Conservation (phyloP, 2,888 invertebrate species). For the Sinopyrophorus schimmeli region DNA sequence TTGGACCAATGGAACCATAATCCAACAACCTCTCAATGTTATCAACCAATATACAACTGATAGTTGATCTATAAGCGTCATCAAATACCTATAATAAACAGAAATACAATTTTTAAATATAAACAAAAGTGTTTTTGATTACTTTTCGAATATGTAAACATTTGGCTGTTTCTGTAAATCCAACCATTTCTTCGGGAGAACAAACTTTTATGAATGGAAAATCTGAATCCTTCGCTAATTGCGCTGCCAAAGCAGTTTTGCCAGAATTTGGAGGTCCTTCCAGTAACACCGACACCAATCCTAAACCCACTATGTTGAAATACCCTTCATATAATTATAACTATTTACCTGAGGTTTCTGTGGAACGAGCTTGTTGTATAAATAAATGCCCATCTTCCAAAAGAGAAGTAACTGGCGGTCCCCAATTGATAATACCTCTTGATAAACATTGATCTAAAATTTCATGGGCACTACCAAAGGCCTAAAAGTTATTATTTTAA, state of each 20-base stretch:
- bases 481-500: too few species aligned
- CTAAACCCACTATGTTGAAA: constrained; percentile 52
- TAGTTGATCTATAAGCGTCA: constrained; percentile 95
- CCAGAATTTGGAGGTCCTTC: constrained; percentile 97
- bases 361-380: constrained; percentile 81
- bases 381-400: constrained; percentile 90
- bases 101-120: too few species aligned
- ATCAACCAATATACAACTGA: constrained; percentile 96
- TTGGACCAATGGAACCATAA: constrained; percentile 96
- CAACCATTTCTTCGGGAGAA: constrained; percentile 96
- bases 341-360: constrained; percentile 69
- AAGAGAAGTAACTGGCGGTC: constrained; percentile 82
- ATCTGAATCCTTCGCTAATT: constrained; percentile 94
- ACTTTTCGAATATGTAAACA: constrained; percentile 93
- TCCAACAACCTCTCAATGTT: constrained; percentile 96
- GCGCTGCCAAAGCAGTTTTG: constrained; percentile 95
- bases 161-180: constrained; percentile 94
- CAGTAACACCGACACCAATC: constrained; percentile 87
- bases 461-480: constrained; percentile 94
- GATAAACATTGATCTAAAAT: constrained; percentile 82
- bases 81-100: constrained; percentile 79
- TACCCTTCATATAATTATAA: too few species aligned
- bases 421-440: constrained; percentile 93
- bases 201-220: constrained; percentile 98
- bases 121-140: too few species aligned